Evolutionary conservation across 2,113 vertebrate species (phyloP).

Genomic region (Lampris incognitus): DNA sequence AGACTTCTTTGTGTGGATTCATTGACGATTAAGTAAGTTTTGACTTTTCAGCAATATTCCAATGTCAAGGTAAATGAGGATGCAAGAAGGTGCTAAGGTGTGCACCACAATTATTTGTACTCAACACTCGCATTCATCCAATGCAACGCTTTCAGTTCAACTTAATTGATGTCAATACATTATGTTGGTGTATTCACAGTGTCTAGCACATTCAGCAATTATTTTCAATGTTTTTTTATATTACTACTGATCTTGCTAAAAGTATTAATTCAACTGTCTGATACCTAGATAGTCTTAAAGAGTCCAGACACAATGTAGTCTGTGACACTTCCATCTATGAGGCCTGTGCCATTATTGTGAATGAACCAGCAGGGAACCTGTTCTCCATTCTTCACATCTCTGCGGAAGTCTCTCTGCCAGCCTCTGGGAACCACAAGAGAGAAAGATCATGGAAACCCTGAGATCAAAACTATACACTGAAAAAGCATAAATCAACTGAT

Average conservation of each 20-base stretch:
- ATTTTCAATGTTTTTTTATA: background rate
- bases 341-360: slow-evolving; percentile 89
- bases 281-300: slow-evolving; percentile 63
- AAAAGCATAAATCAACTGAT: background rate
- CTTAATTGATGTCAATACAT: background rate
- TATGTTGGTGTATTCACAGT: background rate
- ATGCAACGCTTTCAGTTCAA: background rate
- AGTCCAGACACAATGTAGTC: slow-evolving; percentile 87
- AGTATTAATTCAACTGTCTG: background rate
- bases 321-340: slow-evolving; percentile 86
- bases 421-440: slow-evolving; percentile 81
- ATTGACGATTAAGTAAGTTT: background rate
- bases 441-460: background rate
- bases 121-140: background rate
- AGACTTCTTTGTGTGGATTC: background rate
- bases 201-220: background rate
- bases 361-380: slow-evolving; percentile 92
- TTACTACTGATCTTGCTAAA: background rate
- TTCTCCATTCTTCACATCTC: slow-evolving; percentile 73
- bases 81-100: background rate
- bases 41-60: background rate
- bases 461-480: background rate
- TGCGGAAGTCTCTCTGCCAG: slow-evolving; percentile 91
- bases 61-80: background rate
- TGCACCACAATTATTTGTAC: background rate